A percentile compares a stretch with the other conserved stretches of the same genome.
Evolutionary conservation across 2,113 vertebrate genomes (phyloP).

Genomic region (Boulengeromyrus knoepffleri): DNA sequence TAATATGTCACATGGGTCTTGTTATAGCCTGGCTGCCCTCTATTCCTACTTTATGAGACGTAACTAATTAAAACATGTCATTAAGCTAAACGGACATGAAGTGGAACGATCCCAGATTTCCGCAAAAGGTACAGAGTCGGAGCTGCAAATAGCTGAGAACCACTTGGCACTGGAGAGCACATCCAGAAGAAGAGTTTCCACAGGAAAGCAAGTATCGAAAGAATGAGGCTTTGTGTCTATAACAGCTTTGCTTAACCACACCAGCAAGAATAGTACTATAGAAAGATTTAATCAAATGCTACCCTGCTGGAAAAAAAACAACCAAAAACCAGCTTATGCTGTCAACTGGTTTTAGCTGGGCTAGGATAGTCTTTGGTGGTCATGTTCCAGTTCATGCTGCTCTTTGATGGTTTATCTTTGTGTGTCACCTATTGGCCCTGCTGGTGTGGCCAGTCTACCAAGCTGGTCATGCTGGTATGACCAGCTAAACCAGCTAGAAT

Average conservation of each 20-base stretch:
- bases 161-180: background rate
- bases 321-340: background rate
- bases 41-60: background rate
- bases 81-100: background rate
- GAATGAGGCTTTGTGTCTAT: background rate
- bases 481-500: background rate
- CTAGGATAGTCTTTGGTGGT: background rate
- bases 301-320: background rate
- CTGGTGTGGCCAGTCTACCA: background rate
- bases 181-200: background rate
- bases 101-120: background rate
- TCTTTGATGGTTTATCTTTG: background rate
- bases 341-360: background rate
- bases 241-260: background rate
- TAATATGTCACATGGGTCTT: background rate
- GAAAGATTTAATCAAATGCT: background rate
- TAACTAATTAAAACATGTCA: conserved; percentile 1
- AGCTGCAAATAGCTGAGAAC: background rate
- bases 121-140: background rate
- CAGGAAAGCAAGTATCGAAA: background rate
- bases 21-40: background rate
- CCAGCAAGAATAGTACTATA: background rate
- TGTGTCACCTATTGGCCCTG: background rate
- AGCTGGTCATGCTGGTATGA: background rate
- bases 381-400: background rate